Evolutionary conservation across 2,797 vertebrate species (phyloP), one percentile per base, ranked within the genome.

Genomic region (Urosaurus nigricauda): DNA sequence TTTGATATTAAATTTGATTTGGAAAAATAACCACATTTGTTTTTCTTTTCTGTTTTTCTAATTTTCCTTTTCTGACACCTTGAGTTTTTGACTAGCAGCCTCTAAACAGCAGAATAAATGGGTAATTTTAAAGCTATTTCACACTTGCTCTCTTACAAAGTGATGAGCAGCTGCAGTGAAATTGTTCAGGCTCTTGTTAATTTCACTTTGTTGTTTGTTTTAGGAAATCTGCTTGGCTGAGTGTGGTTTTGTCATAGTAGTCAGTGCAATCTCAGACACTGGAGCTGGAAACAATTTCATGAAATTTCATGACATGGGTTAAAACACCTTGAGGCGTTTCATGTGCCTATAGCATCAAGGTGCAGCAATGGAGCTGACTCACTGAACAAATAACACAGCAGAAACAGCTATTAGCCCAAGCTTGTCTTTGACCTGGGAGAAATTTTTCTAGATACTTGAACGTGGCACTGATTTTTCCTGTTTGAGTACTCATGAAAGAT

Each of bases 41-140:
- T 68, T 86, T 83, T 40, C 81, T 77, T 17, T 16, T 58, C 43
- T 65, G 29, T n/a, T 87, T 60, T 86, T 87, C 47, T 74, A 63
- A 74, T 56, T 32, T 78, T 40, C 2, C 21, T 32, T 83, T 77
- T 83, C 35, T 88, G 32, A n/a, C 65, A 19, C 26, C 35, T 70
- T 84, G 47, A 8, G 47, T 32, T 56, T 37, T 47, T 19, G 2
- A 32, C 73, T 32, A 4, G 40, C 73, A 77, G 71, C 26, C 24
- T 71, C 47, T 68, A 56, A 84, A 56, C 60, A 77, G 47, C 74
- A 78, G 81, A 84, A 83, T 79, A 79, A 70, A 79, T 70, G 35
- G 60, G 43, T 35, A 68, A 86, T 86, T 65, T 78, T 51, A 79
- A 65, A 86, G 60, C 58, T 79, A 29, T 86, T 79, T 86, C 75